phyloP scores from a whole-genome alignment of 2,888 invertebrate genomes.

The Agrochola litura region DNA sequence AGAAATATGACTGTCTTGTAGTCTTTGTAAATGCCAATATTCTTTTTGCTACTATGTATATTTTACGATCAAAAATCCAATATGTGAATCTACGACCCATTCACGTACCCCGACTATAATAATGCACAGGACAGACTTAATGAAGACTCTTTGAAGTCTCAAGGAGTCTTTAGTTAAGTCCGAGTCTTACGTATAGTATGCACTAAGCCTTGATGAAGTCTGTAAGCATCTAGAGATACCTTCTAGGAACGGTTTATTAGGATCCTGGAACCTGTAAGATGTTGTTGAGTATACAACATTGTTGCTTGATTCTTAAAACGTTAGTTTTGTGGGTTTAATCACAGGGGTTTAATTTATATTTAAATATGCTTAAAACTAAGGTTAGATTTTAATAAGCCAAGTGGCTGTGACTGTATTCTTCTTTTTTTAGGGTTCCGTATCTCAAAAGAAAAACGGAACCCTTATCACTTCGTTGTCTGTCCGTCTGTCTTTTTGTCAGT shows the following conservation, averaged over 20 bases:
- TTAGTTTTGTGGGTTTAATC: not conserved
- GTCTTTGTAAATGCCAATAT: not conserved
- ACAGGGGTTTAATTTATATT: too few species aligned
- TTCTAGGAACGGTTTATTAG: slow-evolving; percentile 27
- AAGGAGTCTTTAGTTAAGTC: slow-evolving; percentile 45
- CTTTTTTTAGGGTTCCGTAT: too few species aligned
- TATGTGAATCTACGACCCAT: slow-evolving; percentile 17
- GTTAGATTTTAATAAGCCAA: too few species aligned
- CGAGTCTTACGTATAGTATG: slow-evolving; percentile 36
- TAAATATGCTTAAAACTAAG: too few species aligned
- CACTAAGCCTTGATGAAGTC: slow-evolving; percentile 55
- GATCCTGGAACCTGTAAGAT: not conserved
- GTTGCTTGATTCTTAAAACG: not conserved
- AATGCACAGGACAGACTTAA: slow-evolving; percentile 48
- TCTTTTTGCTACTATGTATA: not conserved
- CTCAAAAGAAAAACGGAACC: too few species aligned
- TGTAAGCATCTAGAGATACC: not conserved
- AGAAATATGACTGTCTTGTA: not conserved
- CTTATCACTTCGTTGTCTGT: too few species aligned
- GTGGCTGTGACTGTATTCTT: too few species aligned
- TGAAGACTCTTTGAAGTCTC: slow-evolving; percentile 37
- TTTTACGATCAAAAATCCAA: slow-evolving; percentile 19
- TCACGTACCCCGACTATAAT: slow-evolving; percentile 11
- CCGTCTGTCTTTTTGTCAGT: too few species aligned
- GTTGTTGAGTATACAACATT: not conserved